Conservation (phyloP, 2,113 vertebrate genomes). For the Sclerurus mexicanus region DNA sequence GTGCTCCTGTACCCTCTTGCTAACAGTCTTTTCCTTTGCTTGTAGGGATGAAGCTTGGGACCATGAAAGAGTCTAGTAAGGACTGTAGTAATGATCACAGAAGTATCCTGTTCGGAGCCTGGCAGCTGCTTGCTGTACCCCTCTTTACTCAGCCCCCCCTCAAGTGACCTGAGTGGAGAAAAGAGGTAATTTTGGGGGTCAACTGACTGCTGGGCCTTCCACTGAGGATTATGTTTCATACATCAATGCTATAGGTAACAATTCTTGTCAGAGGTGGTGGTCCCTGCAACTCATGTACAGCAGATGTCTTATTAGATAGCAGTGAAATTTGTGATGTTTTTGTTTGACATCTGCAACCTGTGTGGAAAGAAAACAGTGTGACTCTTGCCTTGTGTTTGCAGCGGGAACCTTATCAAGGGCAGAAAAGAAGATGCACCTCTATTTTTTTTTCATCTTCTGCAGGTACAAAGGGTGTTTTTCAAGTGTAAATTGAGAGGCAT, state of each 20-base stretch:
- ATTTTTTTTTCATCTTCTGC: background rate
- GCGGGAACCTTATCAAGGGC: background rate
- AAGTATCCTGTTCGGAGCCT: background rate
- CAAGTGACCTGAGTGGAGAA: background rate
- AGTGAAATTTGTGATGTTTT: background rate
- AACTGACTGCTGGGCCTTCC: background rate
- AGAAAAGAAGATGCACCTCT: background rate
- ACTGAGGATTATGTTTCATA: background rate
- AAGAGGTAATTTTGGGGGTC: background rate
- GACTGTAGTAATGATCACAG: background rate
- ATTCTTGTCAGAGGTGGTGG: background rate
- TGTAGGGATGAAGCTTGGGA: background rate
- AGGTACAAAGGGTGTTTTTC: background rate
- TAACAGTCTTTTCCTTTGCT: background rate
- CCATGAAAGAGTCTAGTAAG: background rate
- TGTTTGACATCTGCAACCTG: background rate
- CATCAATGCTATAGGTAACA: background rate
- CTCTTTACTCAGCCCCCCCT: background rate
- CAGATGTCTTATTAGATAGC: background rate
- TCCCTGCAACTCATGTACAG: background rate
- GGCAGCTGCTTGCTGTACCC: background rate
- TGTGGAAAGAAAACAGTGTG: background rate
- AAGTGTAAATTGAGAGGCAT: background rate
- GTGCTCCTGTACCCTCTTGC: background rate
- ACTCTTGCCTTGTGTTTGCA: background rate